Conservation (phyloP, 2,888 invertebrate species). For the Augochlorella aurata region DNA sequence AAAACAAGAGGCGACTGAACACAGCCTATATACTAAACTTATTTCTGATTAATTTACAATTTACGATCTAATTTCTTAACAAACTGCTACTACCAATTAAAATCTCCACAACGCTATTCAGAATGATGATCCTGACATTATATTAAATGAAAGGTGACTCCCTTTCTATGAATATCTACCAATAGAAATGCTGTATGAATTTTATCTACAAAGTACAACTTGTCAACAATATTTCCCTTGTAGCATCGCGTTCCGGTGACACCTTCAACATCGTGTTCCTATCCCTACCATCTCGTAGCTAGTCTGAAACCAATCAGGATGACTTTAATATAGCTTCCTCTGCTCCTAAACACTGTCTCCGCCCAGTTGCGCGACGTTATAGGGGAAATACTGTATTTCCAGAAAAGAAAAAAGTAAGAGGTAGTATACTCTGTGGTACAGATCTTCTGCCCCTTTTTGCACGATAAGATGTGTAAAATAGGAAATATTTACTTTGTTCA, state of each 20-base stretch:
- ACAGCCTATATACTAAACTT: too few relatives aligned
- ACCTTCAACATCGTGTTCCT: neutral
- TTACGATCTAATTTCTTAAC: too few relatives aligned
- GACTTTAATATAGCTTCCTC: neutral
- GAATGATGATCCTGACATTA: neutral
- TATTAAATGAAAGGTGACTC: neutral
- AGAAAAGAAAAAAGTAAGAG: neutral
- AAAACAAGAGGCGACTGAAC: too few relatives aligned
- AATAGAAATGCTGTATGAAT: neutral
- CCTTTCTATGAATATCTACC: neutral
- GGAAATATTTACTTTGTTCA: constrained; percentile 39
- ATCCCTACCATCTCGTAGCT: neutral
- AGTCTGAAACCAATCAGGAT: neutral
- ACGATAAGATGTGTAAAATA: constrained; percentile 1
- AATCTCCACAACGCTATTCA: neutral
- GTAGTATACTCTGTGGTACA: neutral
- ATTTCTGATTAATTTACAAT: too few relatives aligned
- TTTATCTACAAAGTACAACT: constrained; percentile 2
- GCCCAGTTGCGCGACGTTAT: neutral
- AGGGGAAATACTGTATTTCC: neutral
- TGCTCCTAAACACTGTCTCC: neutral
- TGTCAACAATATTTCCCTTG: neutral
- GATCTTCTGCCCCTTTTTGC: constrained; percentile 16
- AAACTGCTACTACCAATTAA: neutral
- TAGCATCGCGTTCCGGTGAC: neutral